A percentile compares a stretch with the other conserved stretches of the same genome.
Conservation (phyloP, 1,140 invertebrate genomes). For the Myzus persicae region DNA sequence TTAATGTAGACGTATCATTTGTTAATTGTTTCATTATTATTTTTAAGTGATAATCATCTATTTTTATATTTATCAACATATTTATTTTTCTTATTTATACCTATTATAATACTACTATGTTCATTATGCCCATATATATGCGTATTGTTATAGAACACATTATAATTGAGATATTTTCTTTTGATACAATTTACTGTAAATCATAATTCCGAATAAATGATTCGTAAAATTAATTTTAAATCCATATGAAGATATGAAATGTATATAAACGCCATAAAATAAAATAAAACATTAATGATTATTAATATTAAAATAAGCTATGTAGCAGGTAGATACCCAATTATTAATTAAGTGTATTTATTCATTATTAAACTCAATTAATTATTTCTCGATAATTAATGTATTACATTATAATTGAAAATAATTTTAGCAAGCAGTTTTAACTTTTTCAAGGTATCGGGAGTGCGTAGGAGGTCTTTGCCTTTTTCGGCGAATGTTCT, state of each 20-base stretch:
- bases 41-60: no score
- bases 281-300: neutral
- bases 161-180: neutral
- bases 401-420: neutral
- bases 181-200: neutral
- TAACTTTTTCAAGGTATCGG: neutral
- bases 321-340: neutral
- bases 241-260: neutral
- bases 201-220: neutral
- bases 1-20: no score
- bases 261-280: neutral
- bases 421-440: neutral
- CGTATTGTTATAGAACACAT: neutral
- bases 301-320: no score
- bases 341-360: neutral
- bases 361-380: neutral
- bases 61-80: no score
- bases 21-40: no score
- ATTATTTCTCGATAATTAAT: neutral
- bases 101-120: neutral
- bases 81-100: no score
- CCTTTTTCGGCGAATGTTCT: constrained; percentile 15
- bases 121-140: neutral
- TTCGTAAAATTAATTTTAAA: neutral
- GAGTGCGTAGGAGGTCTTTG: neutral